phyloP scores from a whole-genome alignment of 37 sponge, comb jelly and placozoan species.

The Bolinopsis microptera region DNA sequence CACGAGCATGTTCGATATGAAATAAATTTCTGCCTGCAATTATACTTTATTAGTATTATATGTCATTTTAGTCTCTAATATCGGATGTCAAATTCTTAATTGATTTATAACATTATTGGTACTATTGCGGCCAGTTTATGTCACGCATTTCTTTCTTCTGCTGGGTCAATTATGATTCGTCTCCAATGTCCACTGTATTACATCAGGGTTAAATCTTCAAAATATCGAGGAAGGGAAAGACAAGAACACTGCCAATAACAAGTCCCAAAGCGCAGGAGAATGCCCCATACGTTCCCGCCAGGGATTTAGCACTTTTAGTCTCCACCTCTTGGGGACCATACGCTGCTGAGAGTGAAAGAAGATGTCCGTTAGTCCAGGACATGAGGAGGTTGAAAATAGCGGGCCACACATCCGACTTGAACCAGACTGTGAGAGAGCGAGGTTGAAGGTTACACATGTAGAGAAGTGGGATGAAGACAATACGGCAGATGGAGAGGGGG shows the following conservation, averaged over 20 bases:
- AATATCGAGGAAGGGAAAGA: slow-evolving; percentile 36
- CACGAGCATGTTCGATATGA: too few species aligned
- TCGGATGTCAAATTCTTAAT: too few species aligned
- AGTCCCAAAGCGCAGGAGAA: slow-evolving; percentile 32
- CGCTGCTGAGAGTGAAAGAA: slow-evolving; percentile 8
- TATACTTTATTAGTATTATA: too few species aligned
- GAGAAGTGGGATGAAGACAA: slow-evolving; percentile 53
- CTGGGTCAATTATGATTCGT: too few species aligned
- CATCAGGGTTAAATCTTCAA: background rate
- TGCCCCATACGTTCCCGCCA: slow-evolving; percentile 10
- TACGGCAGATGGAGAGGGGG: background rate
- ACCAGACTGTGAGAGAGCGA: slow-evolving; percentile 12
- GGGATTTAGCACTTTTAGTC: background rate
- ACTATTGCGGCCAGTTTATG: too few species aligned
- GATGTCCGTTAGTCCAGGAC: slow-evolving; percentile 56
- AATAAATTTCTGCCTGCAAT: too few species aligned
- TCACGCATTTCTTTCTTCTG: too few species aligned
- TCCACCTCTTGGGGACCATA: slow-evolving; percentile 7
- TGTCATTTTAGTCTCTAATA: too few species aligned
- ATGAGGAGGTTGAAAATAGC: slow-evolving; percentile 33
- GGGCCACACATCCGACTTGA: slow-evolving; percentile 46
- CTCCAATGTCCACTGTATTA: too few species aligned
- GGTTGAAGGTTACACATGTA: slow-evolving; percentile 64
- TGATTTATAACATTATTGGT: too few species aligned
- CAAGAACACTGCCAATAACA: slow-evolving; percentile 28